Evolutionary conservation across 2,888 invertebrate species (phyloP).

Genomic region (Tryphoninae sp.): DNA sequence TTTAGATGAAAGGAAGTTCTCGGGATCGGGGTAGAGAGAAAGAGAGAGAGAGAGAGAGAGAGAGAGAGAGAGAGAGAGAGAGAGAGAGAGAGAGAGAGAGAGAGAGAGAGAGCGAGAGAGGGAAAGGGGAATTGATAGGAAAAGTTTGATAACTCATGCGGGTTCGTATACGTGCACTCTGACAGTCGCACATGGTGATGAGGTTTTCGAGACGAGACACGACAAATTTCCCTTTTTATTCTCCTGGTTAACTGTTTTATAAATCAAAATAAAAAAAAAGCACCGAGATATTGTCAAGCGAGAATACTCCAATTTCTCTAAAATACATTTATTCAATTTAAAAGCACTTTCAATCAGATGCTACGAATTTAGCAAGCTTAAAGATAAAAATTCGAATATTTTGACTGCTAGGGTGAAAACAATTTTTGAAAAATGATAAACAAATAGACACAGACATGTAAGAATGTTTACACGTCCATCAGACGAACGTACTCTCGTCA

Average conservation of each 20-base stretch:
- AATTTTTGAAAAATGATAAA: not conserved
- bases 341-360: no score
- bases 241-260: not conserved
- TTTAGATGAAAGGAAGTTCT: slow-evolving; percentile 16
- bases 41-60: not conserved
- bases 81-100: not conserved
- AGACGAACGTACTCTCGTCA: slow-evolving; percentile 38
- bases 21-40: not conserved
- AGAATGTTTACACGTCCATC: slow-evolving; percentile 14
- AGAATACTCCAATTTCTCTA: no score
- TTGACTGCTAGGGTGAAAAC: not conserved
- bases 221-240: not conserved
- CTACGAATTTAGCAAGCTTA: no score
- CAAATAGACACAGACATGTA: not conserved
- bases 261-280: no score
- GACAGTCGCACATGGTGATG: slow-evolving; percentile 23
- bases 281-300: no score
- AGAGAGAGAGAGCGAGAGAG: not conserved
- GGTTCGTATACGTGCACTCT: not conserved
- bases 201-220: not conserved
- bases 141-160: slow-evolving; percentile 42
- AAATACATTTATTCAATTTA: no score
- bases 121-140: slow-evolving; percentile 38
- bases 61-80: not conserved
- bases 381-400: not conserved